Evolutionary conservation across 2,888 invertebrate species (phyloP), one percentile per base, ranked within the genome.

Genomic region (Agapostemon virescens): DNA sequence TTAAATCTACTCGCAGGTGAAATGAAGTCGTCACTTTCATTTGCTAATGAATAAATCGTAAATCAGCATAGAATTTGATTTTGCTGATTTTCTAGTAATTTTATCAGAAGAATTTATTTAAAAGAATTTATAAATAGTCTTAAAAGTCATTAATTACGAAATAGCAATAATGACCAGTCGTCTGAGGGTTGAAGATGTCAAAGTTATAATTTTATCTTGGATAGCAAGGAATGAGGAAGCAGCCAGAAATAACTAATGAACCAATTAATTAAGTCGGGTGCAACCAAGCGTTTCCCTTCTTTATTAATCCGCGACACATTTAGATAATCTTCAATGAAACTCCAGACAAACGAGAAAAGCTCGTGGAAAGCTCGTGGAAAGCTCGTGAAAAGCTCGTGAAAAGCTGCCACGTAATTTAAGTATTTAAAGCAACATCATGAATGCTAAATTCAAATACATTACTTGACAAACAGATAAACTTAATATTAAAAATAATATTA

Each of bases 241-340:
- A n/a, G 63, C 20, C 63, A 63, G 36, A 36, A 63, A 63, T 63
- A 63, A n/a, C 63, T 63, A 63, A 63, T 36, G 63, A 63, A 63
- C 63, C 63, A 36, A 63, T 63, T 63, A 63, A 63, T 63, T 63
- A 63, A 36, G n/a, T n/a, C 36, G 36, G n/a, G 63, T 63, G n/a
- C 63, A 36, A n/a, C 36, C 33, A 30, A 30, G 40, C 40, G 40
- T 67, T 68, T 30, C 20, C 20, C 63, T 63, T 36, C 63, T n/a
- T 13, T 36, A 36, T 36, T 63, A 63, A 63, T 63, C n/a, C 36
- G 13, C 63, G 63, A 36, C 63, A n/a, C 4, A 13, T 36, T 63
- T 36, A 63, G 63, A 33, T 36, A 36, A 20, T 63, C 63, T 36
- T 63, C 36, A 36, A 63, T 63, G 36, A 63, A 63, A 63, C 63